phyloP scores from a whole-genome alignment of 2,888 invertebrate species.

The Ceriagrion tenellum region DNA sequence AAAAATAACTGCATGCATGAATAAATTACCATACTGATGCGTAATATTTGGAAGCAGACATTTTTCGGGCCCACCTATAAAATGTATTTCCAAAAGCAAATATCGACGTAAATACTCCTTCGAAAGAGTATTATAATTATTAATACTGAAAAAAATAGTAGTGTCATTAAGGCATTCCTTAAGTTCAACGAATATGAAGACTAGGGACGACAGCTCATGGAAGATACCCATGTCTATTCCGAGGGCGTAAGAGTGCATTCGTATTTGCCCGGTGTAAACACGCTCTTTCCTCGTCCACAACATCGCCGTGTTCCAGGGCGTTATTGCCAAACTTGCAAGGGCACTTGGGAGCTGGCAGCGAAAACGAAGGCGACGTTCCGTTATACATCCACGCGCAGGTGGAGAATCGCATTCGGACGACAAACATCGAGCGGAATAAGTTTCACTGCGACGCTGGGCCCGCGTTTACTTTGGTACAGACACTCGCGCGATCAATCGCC shows the following conservation, averaged over 20 bases:
- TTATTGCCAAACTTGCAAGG: background rate
- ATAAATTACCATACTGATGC: too few relatives aligned
- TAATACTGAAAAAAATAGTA: too few relatives aligned
- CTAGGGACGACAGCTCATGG: background rate
- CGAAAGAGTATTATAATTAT: too few relatives aligned
- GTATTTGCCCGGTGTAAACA: background rate
- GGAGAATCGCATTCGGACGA: background rate
- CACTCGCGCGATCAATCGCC: background rate
- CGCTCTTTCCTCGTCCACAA: background rate
- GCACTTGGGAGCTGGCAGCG: background rate
- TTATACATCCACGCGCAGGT: background rate
- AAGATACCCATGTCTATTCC: background rate
- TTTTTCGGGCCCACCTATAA: too few relatives aligned
- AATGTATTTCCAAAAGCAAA: too few relatives aligned
- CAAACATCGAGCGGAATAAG: background rate
- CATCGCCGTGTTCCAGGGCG: background rate
- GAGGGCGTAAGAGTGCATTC: background rate
- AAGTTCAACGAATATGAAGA: background rate
- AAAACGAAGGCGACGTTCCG: constrained; percentile 9
- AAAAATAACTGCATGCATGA: background rate
- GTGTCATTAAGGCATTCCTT: too few relatives aligned
- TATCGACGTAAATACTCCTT: too few relatives aligned
- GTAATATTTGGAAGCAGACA: too few relatives aligned
- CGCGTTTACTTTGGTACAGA: background rate
- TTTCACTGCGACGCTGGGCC: background rate